Conservation (phyloP, 2,113 vertebrate genomes). For the Dicrurus megarhynchus region DNA sequence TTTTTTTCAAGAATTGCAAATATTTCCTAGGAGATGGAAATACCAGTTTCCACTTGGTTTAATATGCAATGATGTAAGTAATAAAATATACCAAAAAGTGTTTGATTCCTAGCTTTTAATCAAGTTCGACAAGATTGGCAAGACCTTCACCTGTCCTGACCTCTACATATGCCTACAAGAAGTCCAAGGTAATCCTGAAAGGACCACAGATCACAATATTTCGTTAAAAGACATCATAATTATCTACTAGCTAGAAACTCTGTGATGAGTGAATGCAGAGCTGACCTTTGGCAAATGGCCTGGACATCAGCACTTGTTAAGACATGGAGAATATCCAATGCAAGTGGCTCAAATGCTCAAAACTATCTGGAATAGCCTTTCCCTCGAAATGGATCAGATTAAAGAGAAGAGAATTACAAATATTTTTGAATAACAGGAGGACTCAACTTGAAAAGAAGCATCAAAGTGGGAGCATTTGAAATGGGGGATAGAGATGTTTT, state of each 20-base stretch:
- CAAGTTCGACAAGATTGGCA: not conserved
- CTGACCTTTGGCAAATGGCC: not conserved
- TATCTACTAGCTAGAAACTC: not conserved
- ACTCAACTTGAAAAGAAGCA: not conserved
- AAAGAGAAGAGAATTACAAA: not conserved
- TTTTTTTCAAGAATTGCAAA: not conserved
- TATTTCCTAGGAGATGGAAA: not conserved
- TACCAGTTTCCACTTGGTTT: not conserved
- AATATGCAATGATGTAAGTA: not conserved
- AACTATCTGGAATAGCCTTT: not conserved
- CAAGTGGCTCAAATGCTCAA: not conserved
- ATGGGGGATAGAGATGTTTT: not conserved
- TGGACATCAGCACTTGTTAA: not conserved
- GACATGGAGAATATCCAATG: rapidly evolving
- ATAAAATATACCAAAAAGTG: not conserved
- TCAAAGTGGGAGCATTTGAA: not conserved
- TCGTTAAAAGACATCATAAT: not conserved
- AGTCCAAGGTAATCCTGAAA: not conserved
- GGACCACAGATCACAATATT: not conserved
- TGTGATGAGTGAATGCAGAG: not conserved
- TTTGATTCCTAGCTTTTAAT: not conserved
- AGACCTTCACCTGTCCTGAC: not conserved
- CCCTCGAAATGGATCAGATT: not conserved
- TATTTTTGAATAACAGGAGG: not conserved
- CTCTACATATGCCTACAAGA: not conserved